Percentiles rank a stretch among this genome's conserved stretches.
Evolutionary conservation across 2,797 vertebrate genomes (phyloP).

Genomic region (Anomalospiza imberbis): DNA sequence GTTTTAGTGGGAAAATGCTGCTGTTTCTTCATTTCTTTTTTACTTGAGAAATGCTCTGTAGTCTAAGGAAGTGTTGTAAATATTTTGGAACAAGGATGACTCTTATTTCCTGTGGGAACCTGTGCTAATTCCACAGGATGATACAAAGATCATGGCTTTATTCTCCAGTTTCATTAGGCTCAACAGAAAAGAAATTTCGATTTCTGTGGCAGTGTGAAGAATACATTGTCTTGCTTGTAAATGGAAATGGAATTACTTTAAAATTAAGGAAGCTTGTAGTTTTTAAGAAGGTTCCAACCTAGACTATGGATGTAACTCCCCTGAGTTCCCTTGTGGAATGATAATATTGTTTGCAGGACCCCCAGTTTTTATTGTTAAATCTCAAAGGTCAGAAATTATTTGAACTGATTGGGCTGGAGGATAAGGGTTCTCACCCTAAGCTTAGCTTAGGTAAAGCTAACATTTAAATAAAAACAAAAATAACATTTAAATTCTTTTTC

Average conservation of each 20-base stretch:
- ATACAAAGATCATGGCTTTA: neutral
- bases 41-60: neutral
- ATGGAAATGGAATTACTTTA: neutral
- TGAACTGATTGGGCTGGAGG: neutral
- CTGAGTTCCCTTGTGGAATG: neutral
- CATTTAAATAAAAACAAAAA: neutral
- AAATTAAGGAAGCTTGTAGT: neutral
- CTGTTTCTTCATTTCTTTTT: neutral
- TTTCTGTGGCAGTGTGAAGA: neutral
- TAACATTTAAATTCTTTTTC: fast-evolving
- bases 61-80: neutral
- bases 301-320: neutral
- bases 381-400: neutral
- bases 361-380: neutral
- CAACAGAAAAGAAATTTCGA: neutral
- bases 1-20: neutral
- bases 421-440: neutral
- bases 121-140: neutral
- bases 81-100: neutral
- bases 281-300: neutral
- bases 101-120: neutral
- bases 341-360: neutral
- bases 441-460: neutral
- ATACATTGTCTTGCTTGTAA: neutral
- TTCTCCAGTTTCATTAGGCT: neutral